Conservation (phyloP, 2,797 vertebrate genomes). For the Eospalax fontanierii region DNA sequence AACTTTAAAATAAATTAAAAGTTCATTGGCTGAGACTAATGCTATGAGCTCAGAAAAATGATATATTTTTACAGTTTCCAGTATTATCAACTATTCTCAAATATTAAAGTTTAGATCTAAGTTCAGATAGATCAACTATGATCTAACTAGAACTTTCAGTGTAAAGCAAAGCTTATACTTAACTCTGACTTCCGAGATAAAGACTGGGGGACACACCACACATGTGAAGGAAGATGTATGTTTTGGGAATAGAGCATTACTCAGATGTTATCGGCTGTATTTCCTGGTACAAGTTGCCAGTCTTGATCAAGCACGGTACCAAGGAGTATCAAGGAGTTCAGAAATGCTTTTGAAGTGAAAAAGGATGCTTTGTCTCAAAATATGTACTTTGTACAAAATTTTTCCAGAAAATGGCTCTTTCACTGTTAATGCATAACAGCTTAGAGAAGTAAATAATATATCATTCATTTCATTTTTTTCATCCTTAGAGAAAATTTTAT, state of each 20-base stretch:
- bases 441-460: neutral
- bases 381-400: neutral
- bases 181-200: neutral
- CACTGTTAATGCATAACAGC: neutral
- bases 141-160: neutral
- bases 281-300: conserved; percentile 17
- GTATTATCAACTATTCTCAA: neutral
- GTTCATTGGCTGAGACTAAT: neutral
- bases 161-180: conserved; percentile 18
- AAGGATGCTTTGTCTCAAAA: neutral
- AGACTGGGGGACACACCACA: neutral
- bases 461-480: neutral
- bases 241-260: neutral
- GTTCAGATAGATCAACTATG: conserved; percentile 1
- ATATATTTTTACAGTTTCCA: neutral
- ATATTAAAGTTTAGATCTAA: neutral
- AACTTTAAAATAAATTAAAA: neutral
- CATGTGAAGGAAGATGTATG: conserved; percentile 1
- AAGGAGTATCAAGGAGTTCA: neutral
- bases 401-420: conserved; percentile 34
- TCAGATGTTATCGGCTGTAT: conserved; percentile 34
- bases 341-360: neutral
- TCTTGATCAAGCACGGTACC: conserved; percentile 43
- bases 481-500: conserved; percentile 38
- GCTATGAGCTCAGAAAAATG: neutral